Base-by-base conservation (phyloP, 2,113 vertebrate species). In the Cyprinodon variegatus region DNA sequence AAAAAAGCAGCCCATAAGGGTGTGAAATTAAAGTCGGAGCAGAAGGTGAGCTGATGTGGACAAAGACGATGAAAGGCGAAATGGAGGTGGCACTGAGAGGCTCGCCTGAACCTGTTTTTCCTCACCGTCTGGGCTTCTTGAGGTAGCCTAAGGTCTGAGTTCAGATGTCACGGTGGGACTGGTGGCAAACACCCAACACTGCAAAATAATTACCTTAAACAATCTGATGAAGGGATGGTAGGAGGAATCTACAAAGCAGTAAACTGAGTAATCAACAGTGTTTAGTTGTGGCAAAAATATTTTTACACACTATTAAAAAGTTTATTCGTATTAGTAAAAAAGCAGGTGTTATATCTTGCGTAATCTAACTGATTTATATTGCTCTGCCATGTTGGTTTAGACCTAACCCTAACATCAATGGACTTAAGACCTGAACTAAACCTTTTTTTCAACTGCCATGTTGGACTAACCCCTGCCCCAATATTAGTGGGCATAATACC, bases 11-110 rank as follows among this genome's bases (percentile, higher is more conserved):
- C 46, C 67, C 62, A 61, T 11, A 68, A 86, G 50, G 76, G 72
- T 89, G 86, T 86, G 86, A 90, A 90, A 91, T 86, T 77, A 83
- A 79, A 86, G 70, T 70, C 79, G 68, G 79, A 92, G 91, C 75
- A 78, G 83, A 70, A 78, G 61, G 74, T 59, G 59, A 74, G 67
- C 29, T 57, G 61, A 78, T 77, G 76, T 62, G 69, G 86, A 84
- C 72, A 64, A 66, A 72, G 78, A 72, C 67, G 61, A 72, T 7
- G 71, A 20, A 75, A 59, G 8, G 70, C 40, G 7, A 66, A 62
- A 62, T 53, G 17, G 8, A 57, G 14, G 50, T n/a, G 50, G 68
- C 39, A 3, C 5, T 29, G 17, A 68, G 48, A n/a, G 39, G 50
- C 65, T 3, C 17, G 38, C 3, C 37, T 65, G 22, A 78, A 50